phyloP scores from a whole-genome alignment of 30 jellyfish, hydroid and myxozoan species.

The Turritopsis dohrnii region DNA sequence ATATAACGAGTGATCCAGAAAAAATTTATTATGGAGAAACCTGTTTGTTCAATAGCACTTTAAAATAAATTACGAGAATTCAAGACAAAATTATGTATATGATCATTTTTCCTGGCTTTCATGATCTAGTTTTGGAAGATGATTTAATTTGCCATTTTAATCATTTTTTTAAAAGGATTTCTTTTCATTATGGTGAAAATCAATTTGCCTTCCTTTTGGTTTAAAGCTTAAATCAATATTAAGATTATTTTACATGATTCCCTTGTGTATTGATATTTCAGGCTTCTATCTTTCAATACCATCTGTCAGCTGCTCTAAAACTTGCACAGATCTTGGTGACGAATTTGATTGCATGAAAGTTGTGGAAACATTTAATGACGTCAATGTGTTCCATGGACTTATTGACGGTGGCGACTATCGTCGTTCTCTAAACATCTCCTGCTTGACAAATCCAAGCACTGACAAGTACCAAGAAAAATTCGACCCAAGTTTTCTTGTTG shows the following conservation, averaged over 20 bases:
- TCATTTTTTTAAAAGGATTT: no score
- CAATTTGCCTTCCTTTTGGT: no score
- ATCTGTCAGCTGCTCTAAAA: background rate
- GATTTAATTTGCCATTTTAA: no score
- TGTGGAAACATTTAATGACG: background rate
- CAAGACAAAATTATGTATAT: no score
- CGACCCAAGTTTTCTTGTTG: background rate
- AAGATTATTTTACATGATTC: background rate
- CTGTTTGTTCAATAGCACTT: no score
- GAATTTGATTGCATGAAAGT: constrained; percentile 8
- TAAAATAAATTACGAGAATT: no score
- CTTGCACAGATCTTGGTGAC: constrained; percentile 15
- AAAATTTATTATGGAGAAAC: no score
- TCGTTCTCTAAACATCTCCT: background rate
- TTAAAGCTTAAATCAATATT: no score
- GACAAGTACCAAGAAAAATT: background rate
- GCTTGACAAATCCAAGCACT: background rate
- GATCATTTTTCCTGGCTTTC: no score
- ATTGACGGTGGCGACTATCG: background rate
- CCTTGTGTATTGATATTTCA: background rate
- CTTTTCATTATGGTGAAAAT: no score
- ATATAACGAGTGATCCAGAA: no score
- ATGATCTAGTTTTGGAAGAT: no score
- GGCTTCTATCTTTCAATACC: constrained; percentile 21
- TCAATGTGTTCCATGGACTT: background rate